Conservation (phyloP, 2,888 invertebrate species). For the Yponomeuta malinellus region DNA sequence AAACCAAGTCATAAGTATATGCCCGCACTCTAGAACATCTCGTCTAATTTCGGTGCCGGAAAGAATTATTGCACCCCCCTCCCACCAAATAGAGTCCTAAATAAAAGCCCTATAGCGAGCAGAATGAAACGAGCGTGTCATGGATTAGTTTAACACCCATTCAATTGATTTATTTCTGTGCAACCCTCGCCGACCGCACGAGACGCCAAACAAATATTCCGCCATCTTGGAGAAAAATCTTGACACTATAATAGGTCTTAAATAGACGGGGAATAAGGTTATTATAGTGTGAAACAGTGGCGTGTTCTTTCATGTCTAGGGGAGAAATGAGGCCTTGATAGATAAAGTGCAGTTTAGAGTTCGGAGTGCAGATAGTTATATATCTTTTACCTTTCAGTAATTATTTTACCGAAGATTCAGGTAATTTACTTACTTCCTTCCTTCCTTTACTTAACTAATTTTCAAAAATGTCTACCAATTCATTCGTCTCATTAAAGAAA, state of each 20-base stretch:
- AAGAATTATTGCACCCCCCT: too few relatives aligned
- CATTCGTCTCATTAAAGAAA: too few relatives aligned
- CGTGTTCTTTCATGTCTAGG: not conserved
- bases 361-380: not conserved
- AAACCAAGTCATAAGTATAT: too few relatives aligned
- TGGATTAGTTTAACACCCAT: conserved; percentile 45
- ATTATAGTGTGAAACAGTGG: not conserved
- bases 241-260: not conserved
- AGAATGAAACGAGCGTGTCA: conserved; percentile 39
- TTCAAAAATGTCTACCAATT: too few relatives aligned
- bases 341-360: not conserved
- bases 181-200: conserved; percentile 31
- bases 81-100: conserved; percentile 24
- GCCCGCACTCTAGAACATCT: too few relatives aligned
- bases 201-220: conserved; percentile 28
- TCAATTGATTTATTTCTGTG: conserved; percentile 46
- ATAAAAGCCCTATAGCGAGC: conserved; percentile 25
- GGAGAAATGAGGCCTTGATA: not conserved
- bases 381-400: not conserved
- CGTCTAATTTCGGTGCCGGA: too few relatives aligned
- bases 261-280: not conserved
- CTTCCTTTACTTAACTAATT: too few relatives aligned
- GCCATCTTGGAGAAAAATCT: not conserved
- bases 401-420: too few relatives aligned
- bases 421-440: too few relatives aligned